Evolutionary conservation across 2,113 vertebrate species (phyloP).

Genomic region (Galeopterus variegatus): DNA sequence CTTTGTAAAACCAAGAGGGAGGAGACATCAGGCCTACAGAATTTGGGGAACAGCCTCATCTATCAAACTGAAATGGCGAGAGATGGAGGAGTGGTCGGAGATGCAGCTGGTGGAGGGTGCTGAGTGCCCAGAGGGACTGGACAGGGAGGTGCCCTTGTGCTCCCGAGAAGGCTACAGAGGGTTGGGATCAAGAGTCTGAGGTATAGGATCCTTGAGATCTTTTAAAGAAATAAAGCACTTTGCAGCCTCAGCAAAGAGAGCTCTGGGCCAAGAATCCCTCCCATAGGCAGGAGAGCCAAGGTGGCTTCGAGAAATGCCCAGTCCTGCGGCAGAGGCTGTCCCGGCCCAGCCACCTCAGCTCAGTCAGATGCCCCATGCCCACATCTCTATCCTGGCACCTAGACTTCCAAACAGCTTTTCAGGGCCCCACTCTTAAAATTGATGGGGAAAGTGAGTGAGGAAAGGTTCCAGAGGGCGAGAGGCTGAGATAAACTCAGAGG

Average conservation of each 20-base stretch:
- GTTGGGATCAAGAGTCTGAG: not conserved
- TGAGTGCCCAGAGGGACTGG: no score
- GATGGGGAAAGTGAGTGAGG: not conserved
- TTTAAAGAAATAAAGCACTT: not conserved
- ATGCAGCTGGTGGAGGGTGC: not conserved
- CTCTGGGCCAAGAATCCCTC: not conserved
- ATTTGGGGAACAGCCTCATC: not conserved
- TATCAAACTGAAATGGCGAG: not conserved
- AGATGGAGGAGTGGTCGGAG: no score
- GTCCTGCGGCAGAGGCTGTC: not conserved
- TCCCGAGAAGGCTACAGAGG: not conserved
- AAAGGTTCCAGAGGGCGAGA: not conserved
- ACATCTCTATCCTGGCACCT: not conserved
- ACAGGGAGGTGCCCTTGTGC: not conserved
- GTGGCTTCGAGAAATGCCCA: not conserved
- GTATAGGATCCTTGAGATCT: not conserved
- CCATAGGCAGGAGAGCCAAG: not conserved
- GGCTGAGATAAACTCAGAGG: not conserved
- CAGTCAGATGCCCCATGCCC: not conserved
- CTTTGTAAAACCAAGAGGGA: not conserved
- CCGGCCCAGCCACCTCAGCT: not conserved
- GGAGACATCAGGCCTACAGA: not conserved
- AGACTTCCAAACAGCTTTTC: not conserved
- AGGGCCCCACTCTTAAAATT: not conserved
- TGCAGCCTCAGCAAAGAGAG: not conserved